Percentiles rank a stretch among this genome's conserved stretches.
Evolutionary conservation across 2,113 vertebrate species (phyloP).

Genomic region (Oophaga pumilio): DNA sequence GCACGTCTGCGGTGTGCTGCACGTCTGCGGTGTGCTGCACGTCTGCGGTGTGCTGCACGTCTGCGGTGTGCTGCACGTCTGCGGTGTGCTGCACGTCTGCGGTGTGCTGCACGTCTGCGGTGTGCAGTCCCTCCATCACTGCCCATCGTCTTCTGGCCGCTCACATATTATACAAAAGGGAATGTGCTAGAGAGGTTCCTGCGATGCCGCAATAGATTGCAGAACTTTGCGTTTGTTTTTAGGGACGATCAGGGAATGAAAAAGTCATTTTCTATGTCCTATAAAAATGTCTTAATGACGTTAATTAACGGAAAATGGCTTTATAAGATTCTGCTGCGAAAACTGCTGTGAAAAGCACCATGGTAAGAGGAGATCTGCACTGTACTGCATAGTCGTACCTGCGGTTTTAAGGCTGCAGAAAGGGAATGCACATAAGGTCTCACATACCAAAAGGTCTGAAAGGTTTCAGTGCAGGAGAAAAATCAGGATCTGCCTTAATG

Average conservation of each 20-base stretch:
- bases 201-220: neutral
- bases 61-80: too few species aligned
- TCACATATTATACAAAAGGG: constrained; percentile 9
- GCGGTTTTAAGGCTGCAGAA: neutral
- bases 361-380: neutral
- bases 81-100: too few species aligned
- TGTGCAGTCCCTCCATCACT: constrained; percentile 1
- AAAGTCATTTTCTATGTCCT: neutral
- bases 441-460: neutral
- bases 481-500: neutral
- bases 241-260: neutral
- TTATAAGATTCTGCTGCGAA: neutral
- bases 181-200: neutral
- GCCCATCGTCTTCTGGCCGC: neutral
- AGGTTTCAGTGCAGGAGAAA: neutral
- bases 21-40: too few species aligned
- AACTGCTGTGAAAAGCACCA: neutral
- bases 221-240: neutral
- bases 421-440: neutral
- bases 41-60: too few species aligned
- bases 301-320: neutral
- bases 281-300: neutral
- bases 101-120: too few species aligned
- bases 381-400: neutral
- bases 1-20: too few species aligned